These are phyloP conservation scores for Nemurella pictetii DNA, from an alignment of 2,888 invertebrate genomes.

Conservation along the genomic window DNA sequence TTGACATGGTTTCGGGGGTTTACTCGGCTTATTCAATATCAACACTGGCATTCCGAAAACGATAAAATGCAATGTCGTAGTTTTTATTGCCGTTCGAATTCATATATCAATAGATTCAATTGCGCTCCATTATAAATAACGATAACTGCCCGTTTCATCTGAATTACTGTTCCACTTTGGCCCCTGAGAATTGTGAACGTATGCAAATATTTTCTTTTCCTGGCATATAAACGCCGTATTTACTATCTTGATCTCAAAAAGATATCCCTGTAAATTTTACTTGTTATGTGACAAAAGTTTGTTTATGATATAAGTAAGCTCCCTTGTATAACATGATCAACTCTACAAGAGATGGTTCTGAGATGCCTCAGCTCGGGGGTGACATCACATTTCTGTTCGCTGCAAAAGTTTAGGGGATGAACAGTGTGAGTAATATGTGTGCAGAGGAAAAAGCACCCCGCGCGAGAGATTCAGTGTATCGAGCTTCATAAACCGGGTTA, in stretches of 20 bases:
- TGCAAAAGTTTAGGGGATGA: neutral
- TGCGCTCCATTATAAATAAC: neutral
- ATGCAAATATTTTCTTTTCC: neutral
- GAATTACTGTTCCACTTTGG: neutral
- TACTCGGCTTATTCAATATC: neutral
- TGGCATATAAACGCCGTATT: neutral
- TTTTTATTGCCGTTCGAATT: neutral
- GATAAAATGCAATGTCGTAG: neutral
- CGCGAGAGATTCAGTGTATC: neutral
- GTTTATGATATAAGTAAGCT: neutral
- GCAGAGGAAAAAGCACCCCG: neutral
- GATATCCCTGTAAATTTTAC: neutral
- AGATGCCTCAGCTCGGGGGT: neutral
- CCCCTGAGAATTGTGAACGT: neutral
- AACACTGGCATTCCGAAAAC: neutral
- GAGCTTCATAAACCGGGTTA: neutral
- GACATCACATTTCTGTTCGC: neutral
- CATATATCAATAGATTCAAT: neutral
- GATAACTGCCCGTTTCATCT: neutral
- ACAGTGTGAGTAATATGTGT: neutral
- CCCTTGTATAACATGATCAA: neutral
- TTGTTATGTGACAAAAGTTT: neutral
- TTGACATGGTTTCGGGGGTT: neutral
- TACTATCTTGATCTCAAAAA: neutral
- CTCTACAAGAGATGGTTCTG: neutral